Evolutionary conservation across 92 coral and sea anemone genomes (phyloP).

Genomic region (Epizoanthus scotinus): DNA sequence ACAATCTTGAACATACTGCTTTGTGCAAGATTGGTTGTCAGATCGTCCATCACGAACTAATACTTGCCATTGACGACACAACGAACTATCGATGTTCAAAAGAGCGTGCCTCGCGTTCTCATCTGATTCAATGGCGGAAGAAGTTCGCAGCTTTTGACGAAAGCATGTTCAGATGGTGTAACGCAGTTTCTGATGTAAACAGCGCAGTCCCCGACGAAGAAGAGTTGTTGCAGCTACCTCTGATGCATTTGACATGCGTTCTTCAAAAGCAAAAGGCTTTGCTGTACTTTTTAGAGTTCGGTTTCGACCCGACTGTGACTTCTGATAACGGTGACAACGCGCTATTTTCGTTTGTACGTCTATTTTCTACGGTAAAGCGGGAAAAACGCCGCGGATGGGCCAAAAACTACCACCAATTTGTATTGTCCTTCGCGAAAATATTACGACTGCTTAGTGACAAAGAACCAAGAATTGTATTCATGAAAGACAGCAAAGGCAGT

Average conservation of each 20-base stretch:
- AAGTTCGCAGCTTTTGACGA: background rate
- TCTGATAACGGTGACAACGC: background rate
- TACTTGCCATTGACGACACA: background rate
- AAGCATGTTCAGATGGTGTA: background rate
- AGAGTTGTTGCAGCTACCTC: background rate
- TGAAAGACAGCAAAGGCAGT: slow-evolving; percentile 5
- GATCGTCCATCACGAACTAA: background rate
- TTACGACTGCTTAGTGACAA: background rate
- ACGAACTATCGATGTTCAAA: background rate
- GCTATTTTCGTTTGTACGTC: background rate
- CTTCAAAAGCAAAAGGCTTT: background rate
- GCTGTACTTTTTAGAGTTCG: background rate
- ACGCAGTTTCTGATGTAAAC: background rate
- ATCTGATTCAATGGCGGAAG: background rate
- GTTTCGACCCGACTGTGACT: slow-evolving; percentile 1
- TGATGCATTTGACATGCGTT: slow-evolving; percentile 9
- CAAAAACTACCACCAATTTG: background rate
- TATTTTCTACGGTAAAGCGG: background rate
- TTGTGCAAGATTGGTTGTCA: background rate
- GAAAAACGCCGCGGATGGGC: background rate
- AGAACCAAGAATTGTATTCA: slow-evolving; percentile 19
- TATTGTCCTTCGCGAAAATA: background rate
- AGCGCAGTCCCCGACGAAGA: background rate
- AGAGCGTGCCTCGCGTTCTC: background rate
- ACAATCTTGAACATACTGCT: background rate